Base-by-base conservation (phyloP, 2,113 vertebrate species). In the Turdus rufiventris region DNA sequence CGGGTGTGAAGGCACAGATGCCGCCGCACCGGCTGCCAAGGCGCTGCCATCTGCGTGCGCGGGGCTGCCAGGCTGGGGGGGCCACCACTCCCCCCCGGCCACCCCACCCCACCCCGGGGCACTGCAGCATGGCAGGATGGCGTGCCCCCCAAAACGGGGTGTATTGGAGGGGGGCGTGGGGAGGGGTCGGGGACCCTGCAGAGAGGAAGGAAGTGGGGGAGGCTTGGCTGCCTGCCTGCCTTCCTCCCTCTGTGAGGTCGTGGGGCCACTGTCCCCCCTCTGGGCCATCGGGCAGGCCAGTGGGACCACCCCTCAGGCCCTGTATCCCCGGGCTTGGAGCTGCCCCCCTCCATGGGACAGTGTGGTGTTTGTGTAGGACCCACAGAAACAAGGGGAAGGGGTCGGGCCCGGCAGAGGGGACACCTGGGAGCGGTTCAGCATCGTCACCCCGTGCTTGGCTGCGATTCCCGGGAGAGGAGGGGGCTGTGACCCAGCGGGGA, bases 1-100 rank as follows among this genome's bases (percentile, higher is more conserved):
- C 81, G 56, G 88, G 89, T 38, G 43, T 33, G 43, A 80, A 95
- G 94, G 89, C 93, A 1, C 93, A 96, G 96, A 96, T 93, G 93
- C 95, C 71, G 45, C 91, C 10, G 50, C 5, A n/a, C 74, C 29
- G 74, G 62, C 91, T 96, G 96, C 96, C 95, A 91, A 95, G 76
- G 89, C 53, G 10, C 93, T 93, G 95, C 96, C 95, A 96, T 94
- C 95, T 94, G 94, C 53, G 88, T 85, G 71, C 19, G 4, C 19
- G 4, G 93, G 57, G 93, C 91, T 90, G 96, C 96, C 96, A 94
- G 91, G 93, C 74, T 40, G 89, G 43, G 48, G 60, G 72, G 66
- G 87, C 45, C 61, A 5, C 60, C 13, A 1, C 63, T 62, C 19
- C 54, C n/a, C n/a, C 71, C 18, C 9, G 5, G 53, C 42, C 48